Evolutionary conservation across 2,888 invertebrate genomes (phyloP), one percentile per base, ranked within the genome.

Genomic region (Lysandra bellargus): DNA sequence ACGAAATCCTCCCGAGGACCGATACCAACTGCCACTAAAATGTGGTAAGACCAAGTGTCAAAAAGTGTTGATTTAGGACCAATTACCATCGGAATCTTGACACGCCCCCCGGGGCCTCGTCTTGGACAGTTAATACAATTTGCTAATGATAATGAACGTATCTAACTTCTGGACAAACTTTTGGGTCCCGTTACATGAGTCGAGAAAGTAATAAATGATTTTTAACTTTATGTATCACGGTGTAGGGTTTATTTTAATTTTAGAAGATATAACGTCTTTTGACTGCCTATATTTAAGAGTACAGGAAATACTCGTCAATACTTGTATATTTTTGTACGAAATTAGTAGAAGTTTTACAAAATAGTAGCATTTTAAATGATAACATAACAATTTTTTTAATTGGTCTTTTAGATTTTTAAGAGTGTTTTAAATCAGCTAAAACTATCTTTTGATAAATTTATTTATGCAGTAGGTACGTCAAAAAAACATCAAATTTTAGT

Each of bases 71-170:
- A 74, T 74, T 74, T 44, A 74, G 74, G 74, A 74, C 7, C 74
- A 74, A 74, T 40, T 40, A 44, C 9, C 23, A 14, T 44, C 33
- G 33, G 69, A 44, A 74, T 74, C 44, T 74, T 74, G 74, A 74
- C 74, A 44, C 44, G 74, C n/a, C 74, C 40, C 23, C 7, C 44
- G 74, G 44, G 69, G 6, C 23, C 74, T 14, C 57, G 17, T 33
- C 57, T 78, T 37, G 23, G 78, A 57, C 60, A 79, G 61, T 75
- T 79, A 75, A 79, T 79, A 75, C 61, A 75, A 79, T 79, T 44
- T 78, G 73, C 78, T 79, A 79, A 79, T 79, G 74, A 79, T 79
- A 79, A 79, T 61, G 74, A 79, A 79, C 75, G 79, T 79, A 61
- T 30, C 78, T 40, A 44, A 78, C 61, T 78, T 74, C 61, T 37